Evolutionary conservation across 2,888 invertebrate genomes (phyloP).

Genomic region (Parnassius smintheus): DNA sequence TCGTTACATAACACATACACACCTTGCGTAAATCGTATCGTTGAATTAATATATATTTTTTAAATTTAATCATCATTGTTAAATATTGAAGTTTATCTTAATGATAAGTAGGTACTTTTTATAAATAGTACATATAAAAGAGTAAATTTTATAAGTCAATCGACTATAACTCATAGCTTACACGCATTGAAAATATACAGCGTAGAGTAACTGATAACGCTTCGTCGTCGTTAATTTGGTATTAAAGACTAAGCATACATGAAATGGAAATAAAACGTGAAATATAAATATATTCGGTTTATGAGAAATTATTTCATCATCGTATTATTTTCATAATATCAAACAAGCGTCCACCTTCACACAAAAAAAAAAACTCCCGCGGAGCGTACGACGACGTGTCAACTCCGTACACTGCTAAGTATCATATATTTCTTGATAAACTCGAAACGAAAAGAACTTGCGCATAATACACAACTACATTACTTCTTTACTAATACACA

Average conservation of each 20-base stretch:
- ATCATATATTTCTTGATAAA: not conserved
- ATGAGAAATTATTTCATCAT: slow-evolving; percentile 27
- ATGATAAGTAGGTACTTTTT: too few species aligned
- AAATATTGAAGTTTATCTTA: too few species aligned
- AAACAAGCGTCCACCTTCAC: slow-evolving; percentile 9
- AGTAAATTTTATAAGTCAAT: not conserved
- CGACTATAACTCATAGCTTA: not conserved
- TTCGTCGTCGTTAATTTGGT: not conserved
- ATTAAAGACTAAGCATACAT: not conserved
- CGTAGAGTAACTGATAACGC: not conserved
- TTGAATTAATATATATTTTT: too few species aligned
- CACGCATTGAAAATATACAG: not conserved
- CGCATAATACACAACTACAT: slow-evolving; percentile 28
- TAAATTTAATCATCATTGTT: too few species aligned
- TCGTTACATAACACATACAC: too few species aligned
- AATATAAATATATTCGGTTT: slow-evolving; percentile 5
- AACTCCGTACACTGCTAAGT: slow-evolving; percentile 10
- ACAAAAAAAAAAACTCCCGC: slow-evolving; percentile 24
- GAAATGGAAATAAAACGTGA: not conserved
- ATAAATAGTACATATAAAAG: not conserved
- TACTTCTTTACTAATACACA: slow-evolving; percentile 22
- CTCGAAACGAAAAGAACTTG: not conserved
- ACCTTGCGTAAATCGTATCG: too few species aligned
- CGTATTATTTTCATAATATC: slow-evolving; percentile 25
- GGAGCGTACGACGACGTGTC: slow-evolving; percentile 18